Evolutionary conservation across 2,888 invertebrate species (phyloP), one percentile per base, ranked within the genome.

Genomic region (Drosophila peninsularis): DNA sequence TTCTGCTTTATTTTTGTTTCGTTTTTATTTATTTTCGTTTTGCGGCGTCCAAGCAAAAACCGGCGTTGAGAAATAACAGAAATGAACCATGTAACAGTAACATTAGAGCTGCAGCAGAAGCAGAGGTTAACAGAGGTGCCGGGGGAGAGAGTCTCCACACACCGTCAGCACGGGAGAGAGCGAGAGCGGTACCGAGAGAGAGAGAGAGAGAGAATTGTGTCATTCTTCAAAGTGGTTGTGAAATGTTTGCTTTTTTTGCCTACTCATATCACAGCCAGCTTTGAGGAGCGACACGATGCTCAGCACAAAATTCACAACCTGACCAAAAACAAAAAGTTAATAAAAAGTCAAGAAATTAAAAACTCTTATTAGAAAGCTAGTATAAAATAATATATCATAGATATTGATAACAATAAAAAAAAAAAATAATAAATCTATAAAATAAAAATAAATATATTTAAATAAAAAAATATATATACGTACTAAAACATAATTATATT

Each of bases 251-350:
- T 75, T 81, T 89, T 82, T 76, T 74, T 84, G 79, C 84, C 84
- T 82, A 89, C 91, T 94, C 97, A 97, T 97, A 97, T 97, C 97
- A 97, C 97, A 98, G 97, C 97, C 97, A 97, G 98, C 97, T 97
- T 98, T 97, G 97, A 97, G 97, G 97, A 97, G 97, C 97, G 96
- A 89, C 90, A 89, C 92, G 90, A 85, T 91, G 86, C 88, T 89
- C 85, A 82, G 45, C 52, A 62, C 80, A 58, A 71, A 54, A 56
- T 47, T 47, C 30, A 19, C 30, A 47, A 30, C 3, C 30, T 47
- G 0, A 27, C 47, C 37, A 36, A 41, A 50, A 57, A 19, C 14
- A 7, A 11, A 52, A 52, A 39, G 1, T 10, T 39, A 42, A 68
- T n/a, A 19, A 30, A 24, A 49, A 45, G 36, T n/a, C 6, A 27